A percentile compares a stretch with the other conserved stretches of the same genome.
These are phyloP conservation scores for Papilio helenus DNA, from an alignment of 1,140 invertebrate species.

Conservation along the genomic window DNA sequence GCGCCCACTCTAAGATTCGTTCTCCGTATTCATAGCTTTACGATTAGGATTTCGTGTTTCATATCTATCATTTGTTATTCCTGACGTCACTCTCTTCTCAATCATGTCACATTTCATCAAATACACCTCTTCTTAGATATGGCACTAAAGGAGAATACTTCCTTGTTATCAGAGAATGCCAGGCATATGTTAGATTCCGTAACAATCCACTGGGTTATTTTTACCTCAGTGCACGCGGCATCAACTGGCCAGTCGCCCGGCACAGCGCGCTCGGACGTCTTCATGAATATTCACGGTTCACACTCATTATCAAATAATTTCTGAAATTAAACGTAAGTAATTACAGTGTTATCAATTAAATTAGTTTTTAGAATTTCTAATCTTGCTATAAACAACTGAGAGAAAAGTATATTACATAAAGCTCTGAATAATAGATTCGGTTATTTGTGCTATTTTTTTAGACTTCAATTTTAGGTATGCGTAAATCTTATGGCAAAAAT, in stretches of 20 bases:
- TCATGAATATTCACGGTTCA: background rate
- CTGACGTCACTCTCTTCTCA: background rate
- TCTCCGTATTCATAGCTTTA: too few species aligned
- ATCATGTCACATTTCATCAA: too few species aligned
- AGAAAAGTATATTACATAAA: too few species aligned
- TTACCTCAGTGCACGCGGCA: constrained; percentile 44
- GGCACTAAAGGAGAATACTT: background rate
- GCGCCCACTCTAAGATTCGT: too few species aligned
- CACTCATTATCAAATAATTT: background rate
- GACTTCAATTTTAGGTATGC: too few species aligned
- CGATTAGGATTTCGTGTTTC: too few species aligned
- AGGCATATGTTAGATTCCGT: background rate
- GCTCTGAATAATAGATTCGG: too few species aligned
- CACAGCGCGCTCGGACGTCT: background rate
- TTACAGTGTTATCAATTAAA: too few species aligned
- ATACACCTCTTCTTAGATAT: background rate
- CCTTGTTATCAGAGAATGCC: background rate
- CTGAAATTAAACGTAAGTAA: background rate
- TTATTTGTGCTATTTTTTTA: too few species aligned
- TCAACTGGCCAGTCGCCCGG: constrained; percentile 31
- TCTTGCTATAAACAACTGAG: too few species aligned
- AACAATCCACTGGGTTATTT: constrained; percentile 43
- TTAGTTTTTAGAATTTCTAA: too few species aligned
- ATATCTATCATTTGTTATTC: background rate
- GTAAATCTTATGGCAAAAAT: too few species aligned